A percentile compares a stretch with the other conserved stretches of the same genome.
phyloP scores from a whole-genome alignment of 2,113 vertebrate species.

The Hystrix brachyura region DNA sequence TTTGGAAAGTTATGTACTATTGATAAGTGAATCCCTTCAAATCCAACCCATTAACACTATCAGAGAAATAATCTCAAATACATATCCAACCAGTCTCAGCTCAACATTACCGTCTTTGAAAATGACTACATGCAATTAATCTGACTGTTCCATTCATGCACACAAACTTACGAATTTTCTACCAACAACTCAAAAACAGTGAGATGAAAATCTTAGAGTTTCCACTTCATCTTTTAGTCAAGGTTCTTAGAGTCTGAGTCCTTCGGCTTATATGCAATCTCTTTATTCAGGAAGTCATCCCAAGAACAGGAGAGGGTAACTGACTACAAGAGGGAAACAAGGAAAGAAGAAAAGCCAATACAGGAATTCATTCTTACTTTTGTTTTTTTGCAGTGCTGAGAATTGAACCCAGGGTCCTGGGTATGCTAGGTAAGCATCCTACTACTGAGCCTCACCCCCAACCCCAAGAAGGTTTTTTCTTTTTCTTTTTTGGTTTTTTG shows the following conservation, averaged over 20 bases:
- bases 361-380: not conserved
- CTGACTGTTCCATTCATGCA: not conserved
- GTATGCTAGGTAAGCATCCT: not conserved
- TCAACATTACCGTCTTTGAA: constrained; percentile 2
- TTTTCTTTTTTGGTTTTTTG: no score
- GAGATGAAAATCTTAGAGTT: not conserved
- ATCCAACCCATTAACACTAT: not conserved
- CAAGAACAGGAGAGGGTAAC: not conserved
- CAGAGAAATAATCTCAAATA: constrained; percentile 52
- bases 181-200: constrained; percentile 24
- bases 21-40: constrained; percentile 42
- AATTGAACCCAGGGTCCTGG: not conserved
- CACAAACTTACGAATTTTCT: constrained; percentile 23
- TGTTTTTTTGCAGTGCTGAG: not conserved
- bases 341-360: not conserved
- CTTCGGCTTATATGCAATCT: not conserved
- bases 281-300: constrained; percentile 26
- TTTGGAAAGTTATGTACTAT: constrained; percentile 29
- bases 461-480: not conserved
- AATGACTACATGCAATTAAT: not conserved
- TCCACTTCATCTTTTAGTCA: not conserved
- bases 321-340: not conserved
- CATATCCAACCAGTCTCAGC: not conserved
- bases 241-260: not conserved
- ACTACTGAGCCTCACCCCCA: not conserved